Percentiles rank a stretch among this genome's conserved stretches.
Conservation (phyloP, 2,113 vertebrate species). For the Sylvicapra grimmia region DNA sequence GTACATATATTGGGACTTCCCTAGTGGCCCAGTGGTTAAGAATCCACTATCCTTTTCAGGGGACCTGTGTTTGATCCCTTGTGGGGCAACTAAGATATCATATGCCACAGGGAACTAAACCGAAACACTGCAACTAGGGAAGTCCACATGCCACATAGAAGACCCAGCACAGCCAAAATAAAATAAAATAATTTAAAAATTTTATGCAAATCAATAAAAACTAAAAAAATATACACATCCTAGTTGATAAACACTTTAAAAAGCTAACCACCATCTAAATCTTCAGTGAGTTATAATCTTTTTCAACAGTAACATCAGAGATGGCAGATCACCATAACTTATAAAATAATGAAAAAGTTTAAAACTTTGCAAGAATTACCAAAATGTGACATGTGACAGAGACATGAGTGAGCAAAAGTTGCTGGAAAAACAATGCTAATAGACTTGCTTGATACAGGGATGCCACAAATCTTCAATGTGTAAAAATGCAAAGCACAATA, state of each 20-base stretch:
- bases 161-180: background rate
- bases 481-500: background rate
- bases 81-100: background rate
- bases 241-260: background rate
- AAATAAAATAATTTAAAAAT: background rate
- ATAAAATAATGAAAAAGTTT: background rate
- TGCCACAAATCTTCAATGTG: too few relatives aligned
- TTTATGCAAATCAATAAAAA: background rate
- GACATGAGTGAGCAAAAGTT: too few relatives aligned
- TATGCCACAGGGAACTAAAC: background rate
- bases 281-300: background rate
- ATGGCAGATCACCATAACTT: background rate
- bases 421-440: too few relatives aligned
- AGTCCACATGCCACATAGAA: background rate
- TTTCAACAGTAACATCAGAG: background rate
- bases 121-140: background rate
- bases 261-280: background rate
- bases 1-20: background rate
- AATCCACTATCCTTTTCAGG: background rate
- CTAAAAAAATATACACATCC: background rate
- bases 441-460: too few relatives aligned
- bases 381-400: too few relatives aligned
- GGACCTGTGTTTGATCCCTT: background rate
- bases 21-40: background rate
- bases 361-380: background rate